These are phyloP conservation scores for Delphinapterus leucas DNA, from an alignment of 2,113 vertebrate genomes.

Conservation along the genomic window DNA sequence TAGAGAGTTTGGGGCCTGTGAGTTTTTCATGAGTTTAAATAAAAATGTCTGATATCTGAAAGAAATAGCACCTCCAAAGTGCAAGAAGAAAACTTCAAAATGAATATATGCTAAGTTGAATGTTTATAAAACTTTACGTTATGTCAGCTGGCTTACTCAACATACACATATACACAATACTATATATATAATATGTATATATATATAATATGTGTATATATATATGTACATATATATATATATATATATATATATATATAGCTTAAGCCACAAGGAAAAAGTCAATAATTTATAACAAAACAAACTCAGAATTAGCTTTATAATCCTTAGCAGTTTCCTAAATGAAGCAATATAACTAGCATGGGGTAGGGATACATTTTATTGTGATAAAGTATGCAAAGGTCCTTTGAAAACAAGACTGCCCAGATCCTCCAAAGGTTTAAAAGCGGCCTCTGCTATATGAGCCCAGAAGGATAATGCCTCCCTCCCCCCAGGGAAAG, in stretches of 20 bases:
- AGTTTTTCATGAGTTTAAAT: not conserved
- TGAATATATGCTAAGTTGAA: not conserved
- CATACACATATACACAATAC: not conserved
- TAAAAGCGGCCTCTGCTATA: not conserved
- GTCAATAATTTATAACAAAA: not conserved
- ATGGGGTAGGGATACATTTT: not conserved
- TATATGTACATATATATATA: not conserved
- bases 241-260: not conserved
- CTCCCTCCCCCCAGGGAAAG: not conserved
- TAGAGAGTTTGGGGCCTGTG: not conserved
- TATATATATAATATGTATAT: too few relatives aligned
- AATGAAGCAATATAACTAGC: not conserved
- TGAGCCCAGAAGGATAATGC: not conserved
- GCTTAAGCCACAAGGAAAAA: not conserved
- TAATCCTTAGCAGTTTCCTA: not conserved
- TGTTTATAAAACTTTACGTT: not conserved
- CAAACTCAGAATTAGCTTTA: not conserved
- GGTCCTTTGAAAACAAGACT: not conserved
- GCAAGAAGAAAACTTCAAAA: not conserved
- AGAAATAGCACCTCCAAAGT: not conserved
- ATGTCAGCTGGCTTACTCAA: not conserved
- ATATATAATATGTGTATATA: too few relatives aligned
- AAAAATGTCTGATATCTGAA: not conserved
- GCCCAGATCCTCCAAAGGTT: not conserved
- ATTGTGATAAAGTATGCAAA: not conserved